Evolutionary conservation across 2,888 invertebrate genomes (phyloP), one percentile per base, ranked within the genome.

Genomic region (Thymelicus acteon): DNA sequence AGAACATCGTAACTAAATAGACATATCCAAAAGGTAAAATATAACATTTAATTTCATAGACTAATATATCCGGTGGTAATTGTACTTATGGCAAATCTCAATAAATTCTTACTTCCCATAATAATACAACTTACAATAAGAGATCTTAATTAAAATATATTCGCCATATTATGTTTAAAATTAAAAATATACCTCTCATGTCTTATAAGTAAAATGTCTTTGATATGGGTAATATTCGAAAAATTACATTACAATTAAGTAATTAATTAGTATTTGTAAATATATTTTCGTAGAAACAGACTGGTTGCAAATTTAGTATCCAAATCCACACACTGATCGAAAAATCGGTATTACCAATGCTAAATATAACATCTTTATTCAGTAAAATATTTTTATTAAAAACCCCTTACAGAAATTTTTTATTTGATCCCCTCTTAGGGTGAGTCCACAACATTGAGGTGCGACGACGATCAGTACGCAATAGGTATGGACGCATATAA

Each of bases 31-130:
- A 57, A 62, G 2, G 48, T 31, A 48, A 60, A 60, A 67, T 7
- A 61, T 57, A n/a, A 39, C 37, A 24, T 57, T 13, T 57, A 19
- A 67, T 52, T 67, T 19, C 31, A 57, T 47, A 68, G 68, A 68
- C 68, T 68, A 62, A 57, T 19, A 62, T 64, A 62, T 44, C 44
- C 62, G 62, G 61, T 62, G 61, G 68, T 67, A 61, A 31, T 37
- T 54, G 44, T 62, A 19, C 49, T 52, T 15, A 68, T 68, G 68
- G 68, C 68, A 68, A 62, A 68, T 68, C 61, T 68, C 68, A 54
- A 62, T 62, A 68, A 54, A 54, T 62, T 62, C 57, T 48, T 64
- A n/a, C n/a, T 31, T 39, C 54, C 12, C 52, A 64, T 40, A n/a
- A 63, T 13, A 12, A 19, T 52, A 52, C 15, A 39, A 60, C 39